Base-by-base conservation (phyloP, 2,797 vertebrate genomes). In the Eutrigla gurnardus region DNA sequence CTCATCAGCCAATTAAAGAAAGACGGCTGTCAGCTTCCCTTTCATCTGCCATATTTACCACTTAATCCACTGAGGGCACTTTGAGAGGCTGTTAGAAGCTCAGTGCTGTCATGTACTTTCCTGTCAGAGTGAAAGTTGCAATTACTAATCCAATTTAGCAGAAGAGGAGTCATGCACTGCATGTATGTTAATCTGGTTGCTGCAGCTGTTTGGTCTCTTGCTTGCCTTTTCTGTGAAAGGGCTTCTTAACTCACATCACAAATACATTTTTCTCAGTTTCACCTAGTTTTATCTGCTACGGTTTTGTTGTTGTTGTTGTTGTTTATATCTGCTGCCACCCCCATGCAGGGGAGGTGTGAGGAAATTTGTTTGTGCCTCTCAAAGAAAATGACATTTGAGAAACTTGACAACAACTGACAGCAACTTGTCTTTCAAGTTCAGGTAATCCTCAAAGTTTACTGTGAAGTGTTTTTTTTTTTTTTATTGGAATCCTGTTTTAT, bases 121-220 rank as follows among this genome's bases (percentile, higher is more conserved):
- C 67, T 75, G 71, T 81, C 65, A 73, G 70, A 78, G 69, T 67
- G 60, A 84, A 77, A 84, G 75, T 78, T 72, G 80, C 85, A 84
- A 73, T 87, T 83, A 83, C 86, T 92, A 88, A 92, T 92, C 90
- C 86, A 89, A 89, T 83, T 89, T 82, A 83, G 81, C 65, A 80
- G 84, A 63, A 65, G 53, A 79, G 59, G 77, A 78, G 74, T 80
- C 73, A 43, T 82, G 83, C 78, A 65, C 64, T 50, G 43, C 40
- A 39, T 77, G 65, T 75, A 77, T 68, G 72, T 68, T 86, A 85
- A 87, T 85, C 77, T 83, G 81, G 64, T 11, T 49, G 46, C 67
- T 60, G 78, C 81, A 87, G 83, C 75, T 82, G 81, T 77, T 84
- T 77, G 73, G 61, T 67, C 71, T 61, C 40, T 35, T 42, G 65